Conservation (phyloP, 2,797 vertebrate species). For the Phrynocephalus vlangalii region DNA sequence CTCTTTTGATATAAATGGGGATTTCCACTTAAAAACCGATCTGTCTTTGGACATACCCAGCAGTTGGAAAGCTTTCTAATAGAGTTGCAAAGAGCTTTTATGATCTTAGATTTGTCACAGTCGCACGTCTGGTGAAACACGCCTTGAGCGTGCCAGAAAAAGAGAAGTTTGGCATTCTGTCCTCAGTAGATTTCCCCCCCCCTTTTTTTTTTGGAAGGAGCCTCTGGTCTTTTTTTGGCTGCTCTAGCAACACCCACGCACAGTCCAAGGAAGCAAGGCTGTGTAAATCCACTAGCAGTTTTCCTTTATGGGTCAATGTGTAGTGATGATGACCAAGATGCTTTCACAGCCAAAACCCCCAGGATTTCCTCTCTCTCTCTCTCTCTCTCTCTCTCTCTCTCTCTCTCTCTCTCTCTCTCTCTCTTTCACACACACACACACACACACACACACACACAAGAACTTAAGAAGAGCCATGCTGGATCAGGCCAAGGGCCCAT, state of each 20-base stretch:
- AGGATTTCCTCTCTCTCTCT: too few species aligned
- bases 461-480: too few species aligned
- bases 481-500: too few species aligned
- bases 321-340: neutral
- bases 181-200: neutral
- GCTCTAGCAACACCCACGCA: conserved; percentile 6
- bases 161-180: conserved; percentile 22
- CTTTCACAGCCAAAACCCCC: too few species aligned
- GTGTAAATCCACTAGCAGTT: neutral
- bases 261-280: neutral
- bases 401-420: too few species aligned
- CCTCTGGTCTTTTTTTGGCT: conserved; percentile 4
- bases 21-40: conserved; percentile 38
- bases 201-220: neutral
- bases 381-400: too few species aligned
- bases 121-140: neutral
- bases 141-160: neutral
- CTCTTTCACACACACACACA: too few species aligned
- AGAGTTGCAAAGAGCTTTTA: conserved; percentile 27
- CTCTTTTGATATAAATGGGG: conserved; percentile 15
- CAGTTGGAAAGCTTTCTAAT: neutral
- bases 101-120: conserved; percentile 36
- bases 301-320: neutral
- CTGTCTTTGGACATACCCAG: neutral
- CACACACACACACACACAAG: too few species aligned